Evolutionary conservation across 2,113 vertebrate genomes (phyloP).

Genomic region (Eonycteris spelaea): DNA sequence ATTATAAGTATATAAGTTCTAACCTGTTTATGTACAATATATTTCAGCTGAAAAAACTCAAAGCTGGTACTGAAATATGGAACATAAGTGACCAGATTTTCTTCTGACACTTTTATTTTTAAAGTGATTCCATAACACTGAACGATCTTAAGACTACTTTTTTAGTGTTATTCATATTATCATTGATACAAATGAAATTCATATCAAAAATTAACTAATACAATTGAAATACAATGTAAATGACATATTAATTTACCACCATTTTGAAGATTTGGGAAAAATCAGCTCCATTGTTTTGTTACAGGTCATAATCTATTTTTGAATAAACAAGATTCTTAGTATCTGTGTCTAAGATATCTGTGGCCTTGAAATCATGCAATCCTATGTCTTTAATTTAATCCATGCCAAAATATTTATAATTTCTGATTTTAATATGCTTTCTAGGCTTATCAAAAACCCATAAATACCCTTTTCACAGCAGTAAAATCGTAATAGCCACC

Average conservation of each 20-base stretch:
- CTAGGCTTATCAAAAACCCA: not conserved
- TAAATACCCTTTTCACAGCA: not conserved
- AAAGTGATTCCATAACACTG: not conserved
- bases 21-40: not conserved
- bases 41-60: slow-evolving; percentile 31
- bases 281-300: not conserved
- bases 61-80: not conserved
- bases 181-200: not conserved
- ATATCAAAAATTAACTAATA: not conserved
- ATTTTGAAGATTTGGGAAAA: not conserved
- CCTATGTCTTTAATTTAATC: not conserved
- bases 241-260: not conserved
- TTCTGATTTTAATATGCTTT: not conserved
- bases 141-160: not conserved
- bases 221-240: not conserved
- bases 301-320: not conserved
- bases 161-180: not conserved
- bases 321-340: not conserved
- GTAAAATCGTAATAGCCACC: not conserved
- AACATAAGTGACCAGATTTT: not conserved
- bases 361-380: not conserved
- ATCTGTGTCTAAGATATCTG: not conserved
- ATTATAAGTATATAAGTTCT: not conserved
- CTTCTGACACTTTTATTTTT: not conserved
- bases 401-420: not conserved